Conservation (phyloP, 2,797 vertebrate genomes). For the Galago senegalensis region DNA sequence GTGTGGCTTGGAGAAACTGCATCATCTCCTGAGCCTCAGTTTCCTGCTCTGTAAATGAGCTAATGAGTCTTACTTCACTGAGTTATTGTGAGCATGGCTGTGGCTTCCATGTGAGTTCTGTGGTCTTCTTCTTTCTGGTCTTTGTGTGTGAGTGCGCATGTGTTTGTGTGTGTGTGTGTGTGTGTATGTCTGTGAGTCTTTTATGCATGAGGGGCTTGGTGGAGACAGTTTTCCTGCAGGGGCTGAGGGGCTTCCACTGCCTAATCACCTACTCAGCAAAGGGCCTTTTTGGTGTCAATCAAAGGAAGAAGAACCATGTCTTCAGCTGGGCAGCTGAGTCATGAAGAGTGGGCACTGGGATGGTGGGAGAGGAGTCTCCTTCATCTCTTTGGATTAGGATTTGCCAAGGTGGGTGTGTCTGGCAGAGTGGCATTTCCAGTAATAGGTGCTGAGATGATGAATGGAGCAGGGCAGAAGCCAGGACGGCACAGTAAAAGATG, state of each 20-base stretch:
- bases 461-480: neutral
- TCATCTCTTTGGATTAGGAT: fast-evolving
- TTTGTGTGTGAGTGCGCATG: too few species aligned
- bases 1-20: fast-evolving
- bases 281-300: neutral
- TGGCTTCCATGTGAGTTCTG: neutral
- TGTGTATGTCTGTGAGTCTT: too few species aligned
- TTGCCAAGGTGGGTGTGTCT: neutral
- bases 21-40: constrained; percentile 41
- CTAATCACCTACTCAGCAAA: neutral
- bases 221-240: neutral
- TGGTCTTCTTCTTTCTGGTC: neutral
- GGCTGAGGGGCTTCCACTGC: neutral
- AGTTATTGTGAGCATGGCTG: too few species aligned
- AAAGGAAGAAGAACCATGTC: neutral
- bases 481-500: neutral
- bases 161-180: neutral
- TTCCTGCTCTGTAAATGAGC: constrained; percentile 48
- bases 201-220: neutral
- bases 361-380: fast-evolving
- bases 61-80: neutral
- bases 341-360: neutral
- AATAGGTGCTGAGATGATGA: neutral
- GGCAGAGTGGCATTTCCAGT: neutral
- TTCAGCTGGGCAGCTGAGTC: neutral